Conservation (phyloP, 2,113 vertebrate genomes). For the Greenwoodochromis staneri region DNA sequence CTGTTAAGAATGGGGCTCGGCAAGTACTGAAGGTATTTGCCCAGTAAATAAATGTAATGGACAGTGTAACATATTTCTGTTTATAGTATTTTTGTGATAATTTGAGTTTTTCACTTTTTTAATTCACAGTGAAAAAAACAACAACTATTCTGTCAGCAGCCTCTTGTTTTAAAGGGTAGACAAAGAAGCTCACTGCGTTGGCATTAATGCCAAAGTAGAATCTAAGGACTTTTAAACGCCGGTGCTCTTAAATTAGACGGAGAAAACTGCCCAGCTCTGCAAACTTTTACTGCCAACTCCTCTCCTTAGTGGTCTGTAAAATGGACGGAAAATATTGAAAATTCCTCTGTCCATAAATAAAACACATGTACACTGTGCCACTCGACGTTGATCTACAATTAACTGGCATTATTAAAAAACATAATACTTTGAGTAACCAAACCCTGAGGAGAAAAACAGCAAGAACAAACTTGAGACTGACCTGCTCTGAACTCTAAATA, state of each 20-base stretch:
- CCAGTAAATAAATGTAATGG: background rate
- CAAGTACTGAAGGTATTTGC: background rate
- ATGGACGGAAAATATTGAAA: constrained; percentile 9
- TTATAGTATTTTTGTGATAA: background rate
- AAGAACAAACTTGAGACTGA: background rate
- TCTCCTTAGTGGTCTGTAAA: constrained; percentile 38
- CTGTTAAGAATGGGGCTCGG: background rate
- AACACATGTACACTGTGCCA: background rate
- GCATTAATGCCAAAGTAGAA: background rate
- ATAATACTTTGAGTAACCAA: background rate
- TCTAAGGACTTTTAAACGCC: constrained; percentile 8
- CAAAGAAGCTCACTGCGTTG: background rate
- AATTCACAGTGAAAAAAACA: background rate
- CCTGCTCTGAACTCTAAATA: background rate
- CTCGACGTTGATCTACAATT: background rate
- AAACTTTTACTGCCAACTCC: constrained; percentile 7
- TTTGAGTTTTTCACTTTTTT: background rate
- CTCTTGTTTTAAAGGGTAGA: background rate
- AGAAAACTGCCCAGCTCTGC: constrained; percentile 24
- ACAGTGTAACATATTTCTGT: background rate
- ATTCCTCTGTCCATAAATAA: constrained; percentile 1
- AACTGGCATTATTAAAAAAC: background rate
- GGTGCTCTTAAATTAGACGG: background rate
- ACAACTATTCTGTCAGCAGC: background rate
- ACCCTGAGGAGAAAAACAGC: background rate